Evolutionary conservation across 2,888 invertebrate genomes (phyloP).

Genomic region (Macrophya alboannulata): DNA sequence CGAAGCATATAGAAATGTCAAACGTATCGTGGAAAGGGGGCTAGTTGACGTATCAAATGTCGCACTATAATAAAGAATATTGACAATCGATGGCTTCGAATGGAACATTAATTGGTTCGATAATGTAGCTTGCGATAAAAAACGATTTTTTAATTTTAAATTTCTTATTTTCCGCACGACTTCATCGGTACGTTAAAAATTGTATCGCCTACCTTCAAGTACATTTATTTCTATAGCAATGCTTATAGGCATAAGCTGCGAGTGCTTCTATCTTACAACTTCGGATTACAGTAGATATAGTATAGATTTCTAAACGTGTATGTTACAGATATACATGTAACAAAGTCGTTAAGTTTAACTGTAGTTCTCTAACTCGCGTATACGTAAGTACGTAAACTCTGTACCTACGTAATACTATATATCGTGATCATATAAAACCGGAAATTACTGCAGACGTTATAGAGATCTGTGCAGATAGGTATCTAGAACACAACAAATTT

Average conservation of each 20-base stretch:
- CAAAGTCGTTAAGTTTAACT: slow-evolving; percentile 46
- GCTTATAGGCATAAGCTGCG: background rate
- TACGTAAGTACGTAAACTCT: background rate
- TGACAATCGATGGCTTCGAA: background rate
- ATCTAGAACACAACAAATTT: background rate
- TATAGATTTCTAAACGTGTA: slow-evolving; percentile 14
- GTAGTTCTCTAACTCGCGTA: background rate
- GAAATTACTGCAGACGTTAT: slow-evolving; percentile 9
- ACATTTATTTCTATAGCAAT: background rate
- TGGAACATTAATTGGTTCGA: background rate
- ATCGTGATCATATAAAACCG: slow-evolving; percentile 5
- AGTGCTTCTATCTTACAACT: background rate
- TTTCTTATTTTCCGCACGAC: background rate
- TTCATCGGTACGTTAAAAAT: too few relatives aligned
- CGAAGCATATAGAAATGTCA: slow-evolving; percentile 8
- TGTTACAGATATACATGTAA: background rate
- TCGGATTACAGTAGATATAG: background rate
- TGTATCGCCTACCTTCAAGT: background rate
- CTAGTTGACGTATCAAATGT: slow-evolving; percentile 16
- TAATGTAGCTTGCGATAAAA: background rate
- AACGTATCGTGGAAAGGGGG: background rate
- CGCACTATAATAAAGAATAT: background rate
- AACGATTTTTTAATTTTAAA: background rate
- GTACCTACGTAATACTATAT: background rate
- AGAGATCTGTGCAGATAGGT: background rate